phyloP scores from a whole-genome alignment of 2,113 vertebrate species.

The Toxotes jaculatrix region DNA sequence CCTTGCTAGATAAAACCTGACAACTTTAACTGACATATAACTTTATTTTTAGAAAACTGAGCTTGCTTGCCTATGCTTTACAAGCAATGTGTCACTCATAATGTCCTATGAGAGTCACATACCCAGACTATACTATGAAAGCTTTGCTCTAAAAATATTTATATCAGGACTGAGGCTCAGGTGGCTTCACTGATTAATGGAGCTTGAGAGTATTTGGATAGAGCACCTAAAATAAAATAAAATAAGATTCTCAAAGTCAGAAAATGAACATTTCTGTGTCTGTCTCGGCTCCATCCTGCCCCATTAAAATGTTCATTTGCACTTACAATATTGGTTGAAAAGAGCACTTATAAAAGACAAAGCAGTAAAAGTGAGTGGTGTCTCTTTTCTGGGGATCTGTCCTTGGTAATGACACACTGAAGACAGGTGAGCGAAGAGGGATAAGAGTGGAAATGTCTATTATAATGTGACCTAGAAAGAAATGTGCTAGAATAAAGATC shows the following conservation, averaged over 20 bases:
- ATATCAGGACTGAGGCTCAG: neutral
- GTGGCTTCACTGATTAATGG: neutral
- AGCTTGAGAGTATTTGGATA: neutral
- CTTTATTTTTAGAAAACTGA: neutral
- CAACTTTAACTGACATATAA: neutral
- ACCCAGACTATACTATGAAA: neutral
- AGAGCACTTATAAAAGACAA: neutral
- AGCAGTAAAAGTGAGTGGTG: neutral
- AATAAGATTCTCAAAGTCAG: conserved; percentile 10
- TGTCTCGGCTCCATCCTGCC: neutral
- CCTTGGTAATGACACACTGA: neutral
- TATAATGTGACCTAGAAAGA: neutral
- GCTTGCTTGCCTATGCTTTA: neutral
- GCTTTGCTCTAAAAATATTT: neutral
- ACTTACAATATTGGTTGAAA: neutral
- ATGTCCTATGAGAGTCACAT: neutral
- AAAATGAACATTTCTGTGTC: neutral
- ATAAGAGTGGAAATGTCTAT: neutral
- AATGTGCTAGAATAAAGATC: neutral
- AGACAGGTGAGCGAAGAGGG: neutral
- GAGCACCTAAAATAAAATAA: neutral
- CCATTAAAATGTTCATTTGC: conserved; percentile 3
- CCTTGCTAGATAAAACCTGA: neutral
- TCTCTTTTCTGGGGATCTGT: neutral
- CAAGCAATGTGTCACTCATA: neutral